Percentiles rank a stretch among this genome's conserved stretches.
These are phyloP conservation scores for Isurus oxyrinchus DNA, from an alignment of 2,113 vertebrate genomes.

Conservation along the genomic window DNA sequence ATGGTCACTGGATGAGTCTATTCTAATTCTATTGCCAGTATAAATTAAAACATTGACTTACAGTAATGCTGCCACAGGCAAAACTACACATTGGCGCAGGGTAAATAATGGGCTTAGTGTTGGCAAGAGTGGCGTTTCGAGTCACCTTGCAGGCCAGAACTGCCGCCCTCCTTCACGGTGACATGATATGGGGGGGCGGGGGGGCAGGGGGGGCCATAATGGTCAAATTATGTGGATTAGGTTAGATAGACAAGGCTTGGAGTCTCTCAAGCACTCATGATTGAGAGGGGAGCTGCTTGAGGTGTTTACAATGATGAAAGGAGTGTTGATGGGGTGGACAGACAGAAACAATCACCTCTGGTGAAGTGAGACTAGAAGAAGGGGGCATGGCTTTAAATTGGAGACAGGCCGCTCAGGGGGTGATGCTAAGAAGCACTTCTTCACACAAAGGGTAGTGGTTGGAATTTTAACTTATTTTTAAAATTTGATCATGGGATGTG, in stretches of 20 bases:
- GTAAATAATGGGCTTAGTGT: neutral
- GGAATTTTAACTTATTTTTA: too few species aligned
- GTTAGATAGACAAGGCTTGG: neutral
- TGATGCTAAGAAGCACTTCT: too few species aligned
- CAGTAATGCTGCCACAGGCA: neutral
- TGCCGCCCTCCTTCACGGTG: neutral
- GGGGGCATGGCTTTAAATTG: too few species aligned
- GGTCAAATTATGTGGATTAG: neutral
- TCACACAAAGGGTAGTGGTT: too few species aligned
- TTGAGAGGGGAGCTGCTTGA: neutral
- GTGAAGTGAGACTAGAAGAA: neutral
- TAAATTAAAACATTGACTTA: neutral
- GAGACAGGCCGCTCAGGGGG: too few species aligned
- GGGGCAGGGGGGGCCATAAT: neutral
- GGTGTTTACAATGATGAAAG: neutral
- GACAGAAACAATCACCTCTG: neutral
- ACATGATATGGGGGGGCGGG: too few species aligned
- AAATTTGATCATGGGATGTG: too few species aligned
- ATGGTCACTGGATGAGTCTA: neutral
- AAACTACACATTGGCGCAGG: neutral
- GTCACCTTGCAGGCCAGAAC: neutral
- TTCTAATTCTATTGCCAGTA: neutral
- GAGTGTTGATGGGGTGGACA: too few species aligned
- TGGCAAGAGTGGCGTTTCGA: neutral
- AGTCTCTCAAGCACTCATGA: neutral